Evolutionary conservation across 1,140 invertebrate species (phyloP), one percentile per base, ranked within the genome.

Genomic region (Drosophila elegans): DNA sequence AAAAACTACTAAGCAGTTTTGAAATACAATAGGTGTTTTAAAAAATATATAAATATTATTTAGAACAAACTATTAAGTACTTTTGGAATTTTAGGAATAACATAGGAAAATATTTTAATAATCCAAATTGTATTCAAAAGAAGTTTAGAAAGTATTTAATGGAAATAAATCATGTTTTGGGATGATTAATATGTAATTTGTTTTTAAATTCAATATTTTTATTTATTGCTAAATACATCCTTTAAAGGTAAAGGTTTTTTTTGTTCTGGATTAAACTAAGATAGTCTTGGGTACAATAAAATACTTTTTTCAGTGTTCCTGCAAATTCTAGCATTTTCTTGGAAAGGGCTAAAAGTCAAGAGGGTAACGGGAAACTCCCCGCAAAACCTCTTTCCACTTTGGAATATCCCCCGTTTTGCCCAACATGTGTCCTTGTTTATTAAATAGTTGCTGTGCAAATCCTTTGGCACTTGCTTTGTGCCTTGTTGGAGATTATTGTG

Each of bases 381-480:
- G 4, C 2, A 10, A 7, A 41, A 6, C 12, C 48, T 25, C 13
- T 3, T 3, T 4, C 3, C n/a, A 38, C 42, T 29, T 29, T 7
- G 6, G 1, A 36, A n/a, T 55, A 41, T 12, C 53, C 61, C n/a
- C 29, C 41, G 16, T 21, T 21, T 29, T n/a, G 3, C 54, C 44
- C 46, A 36, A 44, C 57, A 64, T 68, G 45, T 67, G 59, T 68
- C 38, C 60, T 52, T 44, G 60, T 66, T 64, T 68, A 68, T 68
- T 68, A 68, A 68, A 68, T 64, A 64, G 64, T 68, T 64, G 10
- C 60, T 34, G 29, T 51, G 57, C 60, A 68, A 68, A 71, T 71
- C 49, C 67, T 52, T 49, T 34, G 41, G 29, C 60, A 67, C 64
- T 69, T 61, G 61, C 61, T 36, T 57, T 67, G 48, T 66, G 61